A percentile compares a stretch with the other conserved stretches of the same genome.
phyloP scores from a whole-genome alignment of 1,140 invertebrate genomes.

The Drosophila quadrilineata region DNA sequence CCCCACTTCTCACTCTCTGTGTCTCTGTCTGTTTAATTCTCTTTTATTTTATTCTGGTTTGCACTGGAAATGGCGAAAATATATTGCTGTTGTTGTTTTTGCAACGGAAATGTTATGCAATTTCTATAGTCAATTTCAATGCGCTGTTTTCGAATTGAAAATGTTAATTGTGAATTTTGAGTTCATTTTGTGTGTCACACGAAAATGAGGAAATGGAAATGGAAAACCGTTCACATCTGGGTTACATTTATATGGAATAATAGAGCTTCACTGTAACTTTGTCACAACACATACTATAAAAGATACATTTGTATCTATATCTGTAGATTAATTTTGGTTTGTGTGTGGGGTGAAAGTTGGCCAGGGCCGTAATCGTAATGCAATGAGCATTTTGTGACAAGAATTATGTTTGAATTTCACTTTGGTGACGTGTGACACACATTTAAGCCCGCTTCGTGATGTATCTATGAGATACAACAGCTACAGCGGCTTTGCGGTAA shows the following conservation, averaged over 20 bases:
- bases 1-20: not conserved
- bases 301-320: not conserved
- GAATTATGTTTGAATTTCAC: conserved; percentile 40
- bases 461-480: not conserved
- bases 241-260: conserved; percentile 24
- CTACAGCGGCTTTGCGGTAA: not conserved
- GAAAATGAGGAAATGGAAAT: conserved; percentile 21
- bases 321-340: not conserved
- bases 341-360: conserved; percentile 33
- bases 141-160: conserved; percentile 29
- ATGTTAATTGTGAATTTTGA: conserved; percentile 30
- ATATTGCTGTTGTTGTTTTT: conserved; percentile 1
- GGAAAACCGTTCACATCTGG: conserved; percentile 13
- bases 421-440: conserved; percentile 31
- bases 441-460: too few species aligned
- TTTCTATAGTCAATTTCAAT: conserved; percentile 22
- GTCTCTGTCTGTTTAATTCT: not conserved
- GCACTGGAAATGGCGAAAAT: conserved; percentile 30
- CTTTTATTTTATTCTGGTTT: conserved; percentile 5
- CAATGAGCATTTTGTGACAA: conserved; percentile 16
- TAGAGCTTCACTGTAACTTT: conserved; percentile 21
- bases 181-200: conserved; percentile 13
- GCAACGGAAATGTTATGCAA: conserved; percentile 27
- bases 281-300: not conserved
- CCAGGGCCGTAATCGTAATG: conserved; percentile 13